Evolutionary conservation across 2,888 invertebrate species (phyloP), one percentile per base, ranked within the genome.

Genomic region (Allolobophora icterica): DNA sequence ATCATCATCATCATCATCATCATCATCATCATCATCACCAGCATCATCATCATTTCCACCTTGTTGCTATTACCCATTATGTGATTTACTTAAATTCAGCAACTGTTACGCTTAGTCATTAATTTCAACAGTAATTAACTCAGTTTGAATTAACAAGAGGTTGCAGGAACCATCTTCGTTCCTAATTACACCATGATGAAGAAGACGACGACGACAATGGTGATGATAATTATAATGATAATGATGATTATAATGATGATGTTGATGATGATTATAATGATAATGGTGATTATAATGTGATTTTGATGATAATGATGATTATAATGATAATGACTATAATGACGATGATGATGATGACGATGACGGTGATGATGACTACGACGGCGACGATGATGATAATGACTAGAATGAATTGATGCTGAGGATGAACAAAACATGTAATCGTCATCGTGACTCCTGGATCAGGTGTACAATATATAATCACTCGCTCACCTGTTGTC

Each of bases 321-420:
- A 84, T 84, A n/a, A 84, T 84, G 84, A 84, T 30, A n/a, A 84
- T 84, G 84, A 84, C 33, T 8, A 84, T 34, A n/a, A 84, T 34
- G 84, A 84, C 33, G 84, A 84, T 17, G 84, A 84, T 84, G 84
- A 84, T 84, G 84, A 30, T 17, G 91, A 89, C 34, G 91, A 34
- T 40, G 40, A 34, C 83, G 89, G 21, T 30, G 45, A 33, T n/a
- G 89, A 71, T n/a, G 91, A 91, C 42, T 89, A 89, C n/a, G 89
- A 89, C 35, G 91, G 33, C 89, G 91, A 89, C 38, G 91, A 83
- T 89, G 91, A 83, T 89, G 83, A 90, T 90, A 83, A 38, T 89
- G 89, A 89, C n/a, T 89, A 87, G 45, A 19, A 90, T 90, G 90
- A 90, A 52, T 13, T 42, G 52, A 52, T 52, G 52, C 45, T 42